phyloP scores from a whole-genome alignment of 1,140 invertebrate species.

The Rhizoglyphus robini region DNA sequence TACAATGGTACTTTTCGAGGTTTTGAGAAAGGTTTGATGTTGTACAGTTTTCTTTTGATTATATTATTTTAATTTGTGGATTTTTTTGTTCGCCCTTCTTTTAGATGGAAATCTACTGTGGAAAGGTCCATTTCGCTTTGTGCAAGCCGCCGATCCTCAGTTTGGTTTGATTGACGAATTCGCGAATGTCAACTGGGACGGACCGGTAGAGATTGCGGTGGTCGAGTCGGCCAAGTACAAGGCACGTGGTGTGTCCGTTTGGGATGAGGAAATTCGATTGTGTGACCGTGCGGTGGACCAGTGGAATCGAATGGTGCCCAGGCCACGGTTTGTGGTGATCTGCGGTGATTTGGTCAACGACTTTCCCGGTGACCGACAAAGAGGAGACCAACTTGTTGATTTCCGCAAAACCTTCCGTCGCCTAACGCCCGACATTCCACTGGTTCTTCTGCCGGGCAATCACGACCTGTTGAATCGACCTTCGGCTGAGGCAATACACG shows the following conservation, averaged over 20 bases:
- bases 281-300: slow-evolving; percentile 33
- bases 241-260: slow-evolving; percentile 27
- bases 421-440: slow-evolving; percentile 36
- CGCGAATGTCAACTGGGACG: slow-evolving; percentile 32
- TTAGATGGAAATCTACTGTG: slow-evolving; percentile 25
- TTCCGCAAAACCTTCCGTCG: slow-evolving; percentile 36
- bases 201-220: slow-evolving; percentile 27
- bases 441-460: slow-evolving; percentile 45
- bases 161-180: slow-evolving; percentile 38
- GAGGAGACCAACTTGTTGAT: slow-evolving; percentile 27
- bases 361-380: slow-evolving; percentile 34
- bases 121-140: slow-evolving; percentile 36
- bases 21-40: slow-evolving; percentile 13
- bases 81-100: slow-evolving; percentile 2
- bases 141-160: slow-evolving; percentile 43
- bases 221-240: not conserved
- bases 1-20: slow-evolving; percentile 5
- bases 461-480: slow-evolving; percentile 44
- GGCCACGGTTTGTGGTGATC: slow-evolving; percentile 42
- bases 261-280: slow-evolving; percentile 40
- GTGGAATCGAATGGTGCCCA: slow-evolving; percentile 33
- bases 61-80: not conserved
- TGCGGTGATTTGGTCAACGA: slow-evolving; percentile 45
- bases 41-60: not conserved
- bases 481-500: slow-evolving; percentile 32